Evolutionary conservation across 2,888 invertebrate genomes (phyloP).

Genomic region (Laspeyria flexula): DNA sequence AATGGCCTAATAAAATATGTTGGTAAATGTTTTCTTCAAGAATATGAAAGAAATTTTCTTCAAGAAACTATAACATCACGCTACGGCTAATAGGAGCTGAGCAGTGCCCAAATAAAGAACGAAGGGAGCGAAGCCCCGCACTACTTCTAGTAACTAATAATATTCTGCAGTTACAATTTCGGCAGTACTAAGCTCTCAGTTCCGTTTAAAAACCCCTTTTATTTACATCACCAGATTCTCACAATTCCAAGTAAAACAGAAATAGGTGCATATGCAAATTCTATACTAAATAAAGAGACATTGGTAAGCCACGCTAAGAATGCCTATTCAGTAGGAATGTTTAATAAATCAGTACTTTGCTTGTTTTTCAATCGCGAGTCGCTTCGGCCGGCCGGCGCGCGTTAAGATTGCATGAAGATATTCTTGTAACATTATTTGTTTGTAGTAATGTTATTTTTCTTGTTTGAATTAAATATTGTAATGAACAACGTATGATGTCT

Average conservation of each 20-base stretch:
- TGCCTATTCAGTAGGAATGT: conserved; percentile 53
- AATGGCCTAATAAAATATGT: no score
- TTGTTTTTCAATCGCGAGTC: conserved; percentile 60
- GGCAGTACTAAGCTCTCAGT: no score
- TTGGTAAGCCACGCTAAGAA: conserved; percentile 52
- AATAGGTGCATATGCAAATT: conserved; percentile 34
- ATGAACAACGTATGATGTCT: no score
- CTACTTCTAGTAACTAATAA: no score
- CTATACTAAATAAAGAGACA: conserved; percentile 61
- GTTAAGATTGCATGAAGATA: conserved; percentile 38
- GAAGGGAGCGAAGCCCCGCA: no score
- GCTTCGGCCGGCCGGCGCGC: conserved; percentile 24
- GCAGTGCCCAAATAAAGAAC: no score
- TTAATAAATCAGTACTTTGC: conserved; percentile 63
- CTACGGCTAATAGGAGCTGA: no score
- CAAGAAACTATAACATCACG: no score
- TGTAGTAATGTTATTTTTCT: conserved; percentile 27
- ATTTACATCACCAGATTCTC: background rate
- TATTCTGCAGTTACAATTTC: no score
- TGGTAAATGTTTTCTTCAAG: no score
- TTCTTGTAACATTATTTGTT: conserved; percentile 23
- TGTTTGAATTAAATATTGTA: background rate
- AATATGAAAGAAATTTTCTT: no score
- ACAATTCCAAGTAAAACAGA: background rate
- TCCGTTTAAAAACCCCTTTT: no score